Conservation (phyloP, 1,140 invertebrate species). For the Eulimnadia texana region DNA sequence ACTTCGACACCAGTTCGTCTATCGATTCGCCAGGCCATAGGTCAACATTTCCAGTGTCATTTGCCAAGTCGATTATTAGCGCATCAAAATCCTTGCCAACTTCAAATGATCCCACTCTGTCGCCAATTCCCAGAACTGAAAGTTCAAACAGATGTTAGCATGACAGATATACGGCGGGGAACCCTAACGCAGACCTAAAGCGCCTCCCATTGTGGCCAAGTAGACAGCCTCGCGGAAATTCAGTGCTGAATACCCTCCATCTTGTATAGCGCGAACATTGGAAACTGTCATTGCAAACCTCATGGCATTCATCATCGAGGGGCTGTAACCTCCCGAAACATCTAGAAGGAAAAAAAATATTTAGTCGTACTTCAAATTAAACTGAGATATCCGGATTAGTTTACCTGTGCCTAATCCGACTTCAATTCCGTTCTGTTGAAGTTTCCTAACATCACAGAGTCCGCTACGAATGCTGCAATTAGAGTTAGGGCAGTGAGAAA, state of each 20-base stretch:
- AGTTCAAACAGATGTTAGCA: constrained; percentile 18
- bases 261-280: constrained; percentile 40
- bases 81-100: constrained; percentile 76
- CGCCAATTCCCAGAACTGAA: constrained; percentile 54
- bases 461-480: constrained; percentile 72
- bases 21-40: constrained; percentile 29
- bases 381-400: no score
- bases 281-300: constrained; percentile 55
- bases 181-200: constrained; percentile 24
- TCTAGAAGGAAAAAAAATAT: constrained; percentile 50
- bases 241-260: constrained; percentile 38
- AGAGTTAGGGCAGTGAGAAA: constrained; percentile 76
- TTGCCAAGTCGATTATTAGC: constrained; percentile 40
- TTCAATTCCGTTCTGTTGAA: constrained; percentile 46
- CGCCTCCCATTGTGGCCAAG: constrained; percentile 71
- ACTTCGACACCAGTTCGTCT: constrained; percentile 55
- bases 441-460: constrained; percentile 53
- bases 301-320: constrained; percentile 61
- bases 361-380: no score
- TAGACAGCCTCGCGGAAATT: constrained; percentile 63
- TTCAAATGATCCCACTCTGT: constrained; percentile 61
- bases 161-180: background rate
- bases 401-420: constrained; percentile 74
- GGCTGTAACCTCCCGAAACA: constrained; percentile 60
- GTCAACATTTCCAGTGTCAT: constrained; percentile 31